phyloP scores from a whole-genome alignment of 2,888 invertebrate species.

The Sturmia bella region DNA sequence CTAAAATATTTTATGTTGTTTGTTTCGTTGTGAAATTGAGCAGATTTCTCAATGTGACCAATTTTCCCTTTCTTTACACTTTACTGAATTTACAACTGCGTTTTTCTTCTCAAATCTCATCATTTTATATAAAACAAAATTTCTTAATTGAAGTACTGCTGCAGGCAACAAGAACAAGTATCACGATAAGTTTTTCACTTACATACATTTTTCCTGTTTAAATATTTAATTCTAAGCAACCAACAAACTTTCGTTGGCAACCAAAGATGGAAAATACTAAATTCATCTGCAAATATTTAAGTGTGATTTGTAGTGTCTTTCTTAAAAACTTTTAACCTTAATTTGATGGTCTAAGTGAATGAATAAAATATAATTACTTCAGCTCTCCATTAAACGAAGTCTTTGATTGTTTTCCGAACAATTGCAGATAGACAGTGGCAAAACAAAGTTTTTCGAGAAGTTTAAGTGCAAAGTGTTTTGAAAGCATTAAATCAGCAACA shows the following conservation, averaged over 20 bases:
- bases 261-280: not conserved
- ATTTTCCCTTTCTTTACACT: not conserved
- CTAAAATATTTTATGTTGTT: not conserved
- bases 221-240: not conserved
- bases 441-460: conserved; percentile 29
- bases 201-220: conserved; percentile 5
- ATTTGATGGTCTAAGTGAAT: conserved; percentile 52
- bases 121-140: conserved; percentile 57
- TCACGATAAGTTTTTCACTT: conserved; percentile 28
- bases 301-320: conserved; percentile 27
- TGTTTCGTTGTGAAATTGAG: not conserved
- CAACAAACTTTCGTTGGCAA: not conserved
- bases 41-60: not conserved
- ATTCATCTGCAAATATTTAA: conserved; percentile 39
- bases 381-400: conserved; percentile 40
- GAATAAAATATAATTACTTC: conserved; percentile 61
- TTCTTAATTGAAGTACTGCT: conserved; percentile 66
- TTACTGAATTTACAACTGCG: conserved; percentile 25
- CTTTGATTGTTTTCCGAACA: conserved; percentile 25
- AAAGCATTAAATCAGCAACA: conserved; percentile 28
- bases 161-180: conserved; percentile 5
- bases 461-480: conserved; percentile 1
- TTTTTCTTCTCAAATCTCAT: conserved; percentile 64
- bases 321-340: conserved; percentile 38
- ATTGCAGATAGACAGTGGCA: not conserved